Evolutionary conservation across 1,140 invertebrate genomes (phyloP).

Genomic region (Saxidomus purpurata): DNA sequence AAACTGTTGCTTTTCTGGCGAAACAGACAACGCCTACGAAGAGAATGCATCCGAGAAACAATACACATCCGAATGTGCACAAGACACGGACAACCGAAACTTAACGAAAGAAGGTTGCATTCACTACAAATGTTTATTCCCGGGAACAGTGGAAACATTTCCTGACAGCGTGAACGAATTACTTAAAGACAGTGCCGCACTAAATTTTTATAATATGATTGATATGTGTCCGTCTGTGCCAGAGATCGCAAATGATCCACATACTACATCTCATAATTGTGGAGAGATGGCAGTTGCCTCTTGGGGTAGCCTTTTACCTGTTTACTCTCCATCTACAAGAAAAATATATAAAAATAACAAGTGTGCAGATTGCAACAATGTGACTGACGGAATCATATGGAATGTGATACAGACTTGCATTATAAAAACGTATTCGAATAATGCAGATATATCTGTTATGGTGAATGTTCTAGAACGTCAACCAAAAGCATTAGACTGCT

Average conservation of each 20-base stretch:
- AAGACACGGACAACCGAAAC: neutral
- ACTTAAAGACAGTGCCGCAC: no score
- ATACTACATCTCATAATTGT: no score
- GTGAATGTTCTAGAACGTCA: no score
- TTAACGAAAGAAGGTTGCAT: neutral
- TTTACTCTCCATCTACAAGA: neutral
- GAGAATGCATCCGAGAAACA: neutral
- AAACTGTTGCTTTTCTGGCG: neutral
- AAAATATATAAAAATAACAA: conserved; percentile 16
- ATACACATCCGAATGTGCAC: neutral
- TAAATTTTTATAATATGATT: no score
- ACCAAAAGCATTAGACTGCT: no score
- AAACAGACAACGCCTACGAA: neutral
- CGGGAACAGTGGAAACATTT: no score
- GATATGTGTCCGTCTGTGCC: no score
- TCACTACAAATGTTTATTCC: neutral
- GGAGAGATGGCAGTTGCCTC: neutral
- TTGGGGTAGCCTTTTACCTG: conserved; percentile 15
- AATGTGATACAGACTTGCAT: no score
- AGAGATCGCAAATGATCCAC: no score
- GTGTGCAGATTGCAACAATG: neutral
- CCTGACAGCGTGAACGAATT: neutral
- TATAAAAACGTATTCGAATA: no score
- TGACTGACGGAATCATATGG: neutral
- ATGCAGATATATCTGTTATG: no score